Evolutionary conservation across 2,888 invertebrate genomes (phyloP).

Genomic region (Synergus japonicus): DNA sequence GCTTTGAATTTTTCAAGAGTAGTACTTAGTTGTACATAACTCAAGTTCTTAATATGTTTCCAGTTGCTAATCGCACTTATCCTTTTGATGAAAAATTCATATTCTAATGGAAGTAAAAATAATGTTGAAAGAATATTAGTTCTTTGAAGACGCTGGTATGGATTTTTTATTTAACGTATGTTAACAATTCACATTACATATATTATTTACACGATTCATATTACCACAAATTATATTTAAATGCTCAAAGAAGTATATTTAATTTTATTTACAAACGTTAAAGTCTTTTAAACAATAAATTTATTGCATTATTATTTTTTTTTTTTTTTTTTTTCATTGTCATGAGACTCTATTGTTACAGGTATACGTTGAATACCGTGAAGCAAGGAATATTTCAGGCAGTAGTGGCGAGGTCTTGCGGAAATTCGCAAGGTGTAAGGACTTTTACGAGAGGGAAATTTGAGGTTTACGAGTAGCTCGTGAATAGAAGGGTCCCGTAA

Average conservation of each 20-base stretch:
- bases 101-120: background rate
- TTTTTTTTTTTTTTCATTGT: background rate
- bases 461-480: constrained; percentile 46
- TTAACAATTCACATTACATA: too few relatives aligned
- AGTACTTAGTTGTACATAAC: background rate
- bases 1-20: background rate
- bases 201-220: too few relatives aligned
- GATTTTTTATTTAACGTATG: background rate
- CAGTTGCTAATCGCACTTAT: background rate
- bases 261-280: background rate
- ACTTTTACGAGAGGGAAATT: constrained; percentile 48
- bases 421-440: constrained; percentile 40
- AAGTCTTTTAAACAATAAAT: background rate
- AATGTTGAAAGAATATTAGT: background rate
- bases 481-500: constrained; percentile 40
- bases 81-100: background rate
- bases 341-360: constrained; percentile 11
- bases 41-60: background rate
- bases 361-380: constrained; percentile 23
- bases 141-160: background rate
- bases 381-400: constrained; percentile 31
- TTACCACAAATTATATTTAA: too few relatives aligned
- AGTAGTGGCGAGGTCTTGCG: background rate
- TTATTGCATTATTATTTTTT: constrained; percentile 11
- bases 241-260: too few relatives aligned